These are phyloP conservation scores for Apamea monoglypha DNA, from an alignment of 2,888 invertebrate genomes.

Conservation along the genomic window DNA sequence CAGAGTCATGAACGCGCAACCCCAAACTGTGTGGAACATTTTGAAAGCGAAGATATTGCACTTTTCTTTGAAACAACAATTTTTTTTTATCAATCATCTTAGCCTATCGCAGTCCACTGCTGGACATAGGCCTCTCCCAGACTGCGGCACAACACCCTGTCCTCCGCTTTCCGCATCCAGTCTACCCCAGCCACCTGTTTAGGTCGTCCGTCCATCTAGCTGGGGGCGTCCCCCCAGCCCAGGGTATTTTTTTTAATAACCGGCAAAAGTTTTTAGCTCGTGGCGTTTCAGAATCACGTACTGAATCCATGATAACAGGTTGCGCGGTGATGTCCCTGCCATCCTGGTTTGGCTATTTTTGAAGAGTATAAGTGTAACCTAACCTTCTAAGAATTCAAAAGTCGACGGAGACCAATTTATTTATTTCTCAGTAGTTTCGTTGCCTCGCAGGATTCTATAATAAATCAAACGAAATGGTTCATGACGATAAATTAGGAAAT, in stretches of 20 bases:
- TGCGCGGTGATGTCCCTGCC: too few species aligned
- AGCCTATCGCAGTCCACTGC: too few species aligned
- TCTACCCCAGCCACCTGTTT: too few species aligned
- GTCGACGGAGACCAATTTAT: background rate
- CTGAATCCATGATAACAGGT: too few species aligned
- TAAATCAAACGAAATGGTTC: conserved; percentile 19
- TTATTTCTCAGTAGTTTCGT: background rate
- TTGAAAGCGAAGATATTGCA: background rate
- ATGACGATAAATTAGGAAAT: conserved; percentile 8
- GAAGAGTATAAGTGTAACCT: background rate
- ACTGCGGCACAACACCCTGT: too few species aligned
- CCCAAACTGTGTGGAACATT: background rate
- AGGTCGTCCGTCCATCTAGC: too few species aligned
- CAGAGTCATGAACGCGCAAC: background rate
- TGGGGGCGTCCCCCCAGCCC: too few species aligned
- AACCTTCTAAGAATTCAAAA: background rate
- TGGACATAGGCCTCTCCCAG: too few species aligned
- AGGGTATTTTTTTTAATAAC: too few species aligned
- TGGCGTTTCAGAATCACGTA: background rate
- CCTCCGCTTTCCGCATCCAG: too few species aligned
- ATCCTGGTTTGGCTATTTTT: background rate
- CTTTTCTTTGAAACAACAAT: background rate
- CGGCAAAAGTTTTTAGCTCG: background rate
- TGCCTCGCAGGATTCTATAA: background rate
- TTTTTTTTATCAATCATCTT: background rate